Percentiles rank a stretch among this genome's conserved stretches.
phyloP scores from a whole-genome alignment of 2,888 invertebrate species.

The Zhengitettix transpicula region DNA sequence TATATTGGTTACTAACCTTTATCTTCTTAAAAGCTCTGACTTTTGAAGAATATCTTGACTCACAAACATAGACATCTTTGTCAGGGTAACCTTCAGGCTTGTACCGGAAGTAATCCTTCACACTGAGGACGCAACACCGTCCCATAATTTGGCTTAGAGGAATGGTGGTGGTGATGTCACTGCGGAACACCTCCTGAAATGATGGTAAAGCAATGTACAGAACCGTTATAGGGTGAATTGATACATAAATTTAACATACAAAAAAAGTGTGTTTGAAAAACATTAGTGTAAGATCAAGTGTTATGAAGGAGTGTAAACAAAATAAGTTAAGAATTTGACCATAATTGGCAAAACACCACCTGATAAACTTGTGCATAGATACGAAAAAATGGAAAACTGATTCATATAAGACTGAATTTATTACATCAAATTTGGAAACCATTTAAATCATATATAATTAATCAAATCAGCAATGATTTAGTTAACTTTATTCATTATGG shows the following conservation, averaged over 20 bases:
- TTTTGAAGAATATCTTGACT: constrained; percentile 80
- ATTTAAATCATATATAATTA: not conserved
- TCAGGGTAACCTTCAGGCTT: constrained; percentile 75
- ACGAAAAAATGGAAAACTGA: not conserved
- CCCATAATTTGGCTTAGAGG: constrained; percentile 74
- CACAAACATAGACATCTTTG: constrained; percentile 92
- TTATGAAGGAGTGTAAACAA: not conserved
- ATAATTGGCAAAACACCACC: not conserved
- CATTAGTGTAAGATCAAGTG: not conserved
- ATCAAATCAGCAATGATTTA: too few relatives aligned
- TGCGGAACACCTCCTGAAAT: constrained; percentile 76
- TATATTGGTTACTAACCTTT: constrained; percentile 28
- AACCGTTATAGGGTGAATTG: too few relatives aligned
- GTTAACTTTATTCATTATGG: not conserved
- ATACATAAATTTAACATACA: not conserved
- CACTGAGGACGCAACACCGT: constrained; percentile 83
- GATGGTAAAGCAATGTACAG: too few relatives aligned
- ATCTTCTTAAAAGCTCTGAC: constrained; percentile 87
- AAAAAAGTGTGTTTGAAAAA: not conserved
- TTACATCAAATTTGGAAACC: not conserved
- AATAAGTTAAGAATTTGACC: not conserved
- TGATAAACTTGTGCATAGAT: not conserved
- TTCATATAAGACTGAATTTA: not conserved
- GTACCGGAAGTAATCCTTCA: constrained; percentile 84
- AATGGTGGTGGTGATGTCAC: constrained; percentile 70